Evolutionary conservation across 2,888 invertebrate species (phyloP), one percentile per base, ranked within the genome.

Genomic region (Pristionchus mayeri): DNA sequence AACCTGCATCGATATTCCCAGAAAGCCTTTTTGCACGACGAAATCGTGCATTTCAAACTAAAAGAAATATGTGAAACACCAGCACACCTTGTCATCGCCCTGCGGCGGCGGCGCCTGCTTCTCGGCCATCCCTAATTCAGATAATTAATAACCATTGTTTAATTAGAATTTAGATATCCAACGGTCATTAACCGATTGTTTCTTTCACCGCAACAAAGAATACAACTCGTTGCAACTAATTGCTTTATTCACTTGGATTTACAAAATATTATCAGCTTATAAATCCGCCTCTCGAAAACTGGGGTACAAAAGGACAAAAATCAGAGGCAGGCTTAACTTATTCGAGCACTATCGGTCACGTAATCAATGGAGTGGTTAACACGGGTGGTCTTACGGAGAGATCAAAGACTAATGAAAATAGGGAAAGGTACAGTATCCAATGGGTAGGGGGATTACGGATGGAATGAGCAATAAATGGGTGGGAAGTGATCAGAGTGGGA

Each of bases 51-150:
- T n/a, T n/a, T n/a, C n/a, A n/a, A n/a, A n/a, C n/a, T n/a, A n/a
- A n/a, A n/a, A n/a, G n/a, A n/a, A n/a, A n/a, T n/a, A n/a, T n/a
- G n/a, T n/a, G n/a, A n/a, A n/a, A n/a, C n/a, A n/a, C n/a, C 9
- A 34, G 2, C 40, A n/a, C 67, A 67, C 67, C 67, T 67, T 34
- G 16, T 67, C 67, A 27, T 67, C 60, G 27, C 30, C 67, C 67
- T 67, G n/a, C 18, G 67, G 67, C 67, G 67, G 57, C 3, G 57
- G 27, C 16, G n/a, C n/a, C n/a, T n/a, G n/a, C n/a, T 60, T 27
- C 60, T 60, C 27, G 60, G 60, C n/a, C 60, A 60, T 60, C 13
- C 60, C 30, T n/a, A n/a, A n/a, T 0, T 60, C 2, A 60, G 0
- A 30, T 9, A 30, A 30, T 60, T 60, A 60, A 3, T 30, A 30